Evolutionary conservation across 2,888 invertebrate species (phyloP).

Genomic region (Ectemnius continuus): DNA sequence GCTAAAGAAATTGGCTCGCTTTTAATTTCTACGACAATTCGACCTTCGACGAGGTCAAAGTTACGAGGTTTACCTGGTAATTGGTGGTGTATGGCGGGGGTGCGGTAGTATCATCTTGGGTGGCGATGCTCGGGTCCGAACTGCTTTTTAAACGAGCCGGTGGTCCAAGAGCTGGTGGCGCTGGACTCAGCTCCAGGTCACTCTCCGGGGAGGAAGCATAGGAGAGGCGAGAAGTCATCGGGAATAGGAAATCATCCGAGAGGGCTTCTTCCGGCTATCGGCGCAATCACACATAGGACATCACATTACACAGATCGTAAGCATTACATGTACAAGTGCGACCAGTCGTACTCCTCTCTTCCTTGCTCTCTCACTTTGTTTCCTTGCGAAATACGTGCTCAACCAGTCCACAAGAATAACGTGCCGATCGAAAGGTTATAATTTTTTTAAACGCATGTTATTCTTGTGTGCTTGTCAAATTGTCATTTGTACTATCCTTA

Average conservation of each 20-base stretch:
- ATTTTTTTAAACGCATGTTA: no score
- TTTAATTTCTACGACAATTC: background rate
- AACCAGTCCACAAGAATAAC: no score
- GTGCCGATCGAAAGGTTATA: no score
- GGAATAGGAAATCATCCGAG: constrained; percentile 99
- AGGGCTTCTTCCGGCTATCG: constrained; percentile 94
- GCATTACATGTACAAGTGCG: constrained; percentile 1
- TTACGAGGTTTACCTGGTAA: constrained; percentile 67
- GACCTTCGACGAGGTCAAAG: no score
- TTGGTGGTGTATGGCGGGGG: constrained; percentile 90
- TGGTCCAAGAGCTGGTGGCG: constrained; percentile 81
- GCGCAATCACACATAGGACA: constrained; percentile 69
- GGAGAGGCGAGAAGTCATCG: constrained; percentile 96
- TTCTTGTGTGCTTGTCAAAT: no score
- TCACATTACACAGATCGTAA: constrained; percentile 63
- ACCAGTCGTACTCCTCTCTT: no score
- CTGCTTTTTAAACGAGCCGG: constrained; percentile 83
- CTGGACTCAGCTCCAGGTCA: constrained; percentile 92
- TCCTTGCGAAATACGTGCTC: background rate
- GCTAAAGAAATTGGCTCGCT: constrained; percentile 27
- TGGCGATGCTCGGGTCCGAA: constrained; percentile 96
- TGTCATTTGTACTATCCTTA: no score
- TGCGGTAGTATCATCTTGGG: constrained; percentile 90
- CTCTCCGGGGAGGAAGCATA: constrained; percentile 98
- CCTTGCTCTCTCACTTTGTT: background rate